phyloP scores from a whole-genome alignment of 2,113 vertebrate genomes.

The Microtus richardsoni region DNA sequence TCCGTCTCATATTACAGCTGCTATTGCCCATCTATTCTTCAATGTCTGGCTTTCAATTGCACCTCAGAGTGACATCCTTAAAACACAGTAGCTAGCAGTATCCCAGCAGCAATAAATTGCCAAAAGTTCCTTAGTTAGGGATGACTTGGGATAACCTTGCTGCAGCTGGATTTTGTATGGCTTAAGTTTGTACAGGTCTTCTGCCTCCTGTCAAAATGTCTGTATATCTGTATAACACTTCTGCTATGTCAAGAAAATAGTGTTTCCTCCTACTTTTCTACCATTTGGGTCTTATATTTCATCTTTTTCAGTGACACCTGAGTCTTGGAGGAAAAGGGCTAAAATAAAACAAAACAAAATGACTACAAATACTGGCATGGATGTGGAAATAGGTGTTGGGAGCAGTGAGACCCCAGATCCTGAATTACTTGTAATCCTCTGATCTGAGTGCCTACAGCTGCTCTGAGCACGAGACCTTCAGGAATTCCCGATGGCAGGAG shows the following conservation, averaged over 20 bases:
- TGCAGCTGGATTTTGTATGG: not conserved
- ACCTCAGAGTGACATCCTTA: not conserved
- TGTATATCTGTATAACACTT: too few relatives aligned
- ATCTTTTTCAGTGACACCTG: not conserved
- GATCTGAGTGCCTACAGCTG: too few relatives aligned
- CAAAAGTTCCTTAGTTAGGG: not conserved
- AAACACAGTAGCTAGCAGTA: not conserved
- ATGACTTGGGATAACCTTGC: not conserved
- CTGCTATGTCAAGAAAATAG: not conserved
- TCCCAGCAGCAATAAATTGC: not conserved
- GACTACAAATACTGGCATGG: not conserved
- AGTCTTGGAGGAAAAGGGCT: not conserved
- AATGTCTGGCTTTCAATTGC: not conserved
- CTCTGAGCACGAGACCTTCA: too few relatives aligned
- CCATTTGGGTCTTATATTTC: not conserved
- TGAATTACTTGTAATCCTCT: too few relatives aligned
- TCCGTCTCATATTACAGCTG: not conserved
- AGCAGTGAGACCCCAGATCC: too few relatives aligned
- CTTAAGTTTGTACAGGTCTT: not conserved
- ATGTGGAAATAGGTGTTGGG: not conserved
- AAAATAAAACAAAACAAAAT: not conserved
- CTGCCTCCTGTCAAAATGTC: not conserved
- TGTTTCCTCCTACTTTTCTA: not conserved
- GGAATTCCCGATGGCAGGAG: too few relatives aligned
- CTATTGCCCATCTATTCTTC: not conserved